Base-by-base conservation (phyloP, 2,113 vertebrate genomes). In the Protomyctophum bolini region DNA sequence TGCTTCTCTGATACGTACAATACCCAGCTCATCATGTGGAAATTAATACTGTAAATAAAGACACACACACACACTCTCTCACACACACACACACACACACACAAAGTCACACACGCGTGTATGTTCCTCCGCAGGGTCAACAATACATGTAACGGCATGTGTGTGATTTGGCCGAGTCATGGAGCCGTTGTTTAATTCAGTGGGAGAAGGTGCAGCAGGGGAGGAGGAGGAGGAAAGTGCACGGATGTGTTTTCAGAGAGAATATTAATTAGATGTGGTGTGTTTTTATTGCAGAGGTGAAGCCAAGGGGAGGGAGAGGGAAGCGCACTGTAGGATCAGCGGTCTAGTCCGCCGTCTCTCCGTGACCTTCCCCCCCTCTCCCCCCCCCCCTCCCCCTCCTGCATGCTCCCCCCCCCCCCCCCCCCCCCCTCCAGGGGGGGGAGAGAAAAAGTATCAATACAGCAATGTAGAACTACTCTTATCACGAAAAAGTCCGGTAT, bases 241-340 rank as follows among this genome's bases (percentile, higher is more conserved):
- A 57, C 54, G 48, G 61, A 64, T 81, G 56, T 29, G 57, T 64
- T 73, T 60, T 81, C 45, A 76, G 68, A 56, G 66, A 81, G 83
- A 87, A 86, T 87, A 73, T 84, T 89, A 89, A 91, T 90, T 85
- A 83, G 86, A 79, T 80, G 84, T 74, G 70, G 12, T 59, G 15
- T 6, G 77, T 78, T 84, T 63, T 83, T 80, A 80, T 80, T 82
- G 70, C 77, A 70, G 84, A 83, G 76, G 83, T 86, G 80, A 87
- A 84, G 72, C 77, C 68, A 60, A 69, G 74, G 66, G 73, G 73
- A 67, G 66, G 33, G 59, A 49, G 61, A 33, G 62, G 49, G 74
- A 52, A 49, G 74, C 63, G 58, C 56, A 68, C 59, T 83, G 81
- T 76, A 79, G 74, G 75, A 72, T 82, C 81, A 80, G 71, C 56